phyloP scores from a whole-genome alignment of 2,888 invertebrate species.

The Alitta virens region DNA sequence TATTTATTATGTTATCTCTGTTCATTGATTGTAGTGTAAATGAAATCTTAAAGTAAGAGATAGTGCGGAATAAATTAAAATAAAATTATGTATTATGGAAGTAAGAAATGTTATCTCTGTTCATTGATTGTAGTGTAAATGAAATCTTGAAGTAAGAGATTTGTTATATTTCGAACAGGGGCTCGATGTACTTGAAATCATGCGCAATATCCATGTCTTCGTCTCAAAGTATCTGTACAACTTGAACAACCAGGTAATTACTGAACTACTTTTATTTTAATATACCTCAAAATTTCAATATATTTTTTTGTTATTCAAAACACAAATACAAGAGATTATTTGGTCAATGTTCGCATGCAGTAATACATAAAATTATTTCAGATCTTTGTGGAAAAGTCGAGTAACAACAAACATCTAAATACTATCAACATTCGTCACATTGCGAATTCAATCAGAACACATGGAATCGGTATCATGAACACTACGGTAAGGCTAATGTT shows the following conservation, averaged over 20 bases:
- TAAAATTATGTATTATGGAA: too few species aligned
- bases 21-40: too few species aligned
- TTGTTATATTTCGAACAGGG: slow-evolving; percentile 63
- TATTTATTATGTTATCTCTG: too few species aligned
- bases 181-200: slow-evolving; percentile 92
- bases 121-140: too few species aligned
- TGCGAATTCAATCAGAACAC: slow-evolving; percentile 93
- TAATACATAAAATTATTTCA: slow-evolving; percentile 35
- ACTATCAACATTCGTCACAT: slow-evolving; percentile 93
- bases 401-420: slow-evolving; percentile 89
- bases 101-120: too few species aligned
- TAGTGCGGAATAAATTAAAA: too few species aligned
- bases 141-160: too few species aligned
- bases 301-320: too few species aligned
- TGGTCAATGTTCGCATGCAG: not conserved
- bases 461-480: slow-evolving; percentile 94
- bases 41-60: too few species aligned
- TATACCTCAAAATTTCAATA: not conserved
- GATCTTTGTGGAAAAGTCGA: slow-evolving; percentile 88
- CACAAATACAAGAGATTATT: too few species aligned
- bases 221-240: slow-evolving; percentile 92
- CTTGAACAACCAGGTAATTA: slow-evolving; percentile 77
- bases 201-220: slow-evolving; percentile 93
- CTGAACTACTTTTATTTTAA: not conserved
- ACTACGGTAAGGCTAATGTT: slow-evolving; percentile 80